phyloP scores from a whole-genome alignment of 2,888 invertebrate genomes.

The Ophraella communa region DNA sequence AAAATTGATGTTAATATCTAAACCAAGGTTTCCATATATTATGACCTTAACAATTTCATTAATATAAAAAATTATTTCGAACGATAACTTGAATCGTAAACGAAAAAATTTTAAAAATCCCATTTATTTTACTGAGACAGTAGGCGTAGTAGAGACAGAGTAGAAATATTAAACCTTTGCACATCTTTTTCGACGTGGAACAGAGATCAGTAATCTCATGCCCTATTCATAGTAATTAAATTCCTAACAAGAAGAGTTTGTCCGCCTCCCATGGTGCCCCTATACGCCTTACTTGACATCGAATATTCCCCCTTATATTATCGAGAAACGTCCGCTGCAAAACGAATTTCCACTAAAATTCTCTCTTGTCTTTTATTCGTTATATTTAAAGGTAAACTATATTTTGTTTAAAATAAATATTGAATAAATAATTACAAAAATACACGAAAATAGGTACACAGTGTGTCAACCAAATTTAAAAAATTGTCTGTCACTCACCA shows the following conservation, averaged over 20 bases:
- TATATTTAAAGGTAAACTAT: neutral
- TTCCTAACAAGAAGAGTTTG: slow-evolving; percentile 38
- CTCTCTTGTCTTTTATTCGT: neutral
- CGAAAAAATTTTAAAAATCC: neutral
- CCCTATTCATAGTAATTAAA: slow-evolving; percentile 37
- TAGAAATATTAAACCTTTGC: slow-evolving; percentile 19
- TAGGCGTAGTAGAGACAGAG: neutral
- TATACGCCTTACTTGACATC: slow-evolving; percentile 1
- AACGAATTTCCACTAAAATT: neutral
- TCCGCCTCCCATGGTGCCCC: slow-evolving; percentile 20
- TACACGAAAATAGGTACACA: too few relatives aligned
- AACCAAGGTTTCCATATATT: too few relatives aligned
- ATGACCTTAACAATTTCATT: too few relatives aligned
- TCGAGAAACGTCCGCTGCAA: slow-evolving; percentile 1
- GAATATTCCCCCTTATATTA: slow-evolving; percentile 5
- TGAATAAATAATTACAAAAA: too few relatives aligned
- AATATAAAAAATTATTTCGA: neutral
- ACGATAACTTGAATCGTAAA: neutral
- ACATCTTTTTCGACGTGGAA: slow-evolving; percentile 15
- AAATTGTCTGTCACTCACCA: neutral
- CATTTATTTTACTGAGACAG: slow-evolving; percentile 1
- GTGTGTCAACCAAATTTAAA: too few relatives aligned
- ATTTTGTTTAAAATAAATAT: neutral
- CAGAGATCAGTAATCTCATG: slow-evolving; percentile 20
- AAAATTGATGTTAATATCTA: too few relatives aligned